phyloP scores from a whole-genome alignment of 2,888 invertebrate species.

The Lamellibrachia columna region DNA sequence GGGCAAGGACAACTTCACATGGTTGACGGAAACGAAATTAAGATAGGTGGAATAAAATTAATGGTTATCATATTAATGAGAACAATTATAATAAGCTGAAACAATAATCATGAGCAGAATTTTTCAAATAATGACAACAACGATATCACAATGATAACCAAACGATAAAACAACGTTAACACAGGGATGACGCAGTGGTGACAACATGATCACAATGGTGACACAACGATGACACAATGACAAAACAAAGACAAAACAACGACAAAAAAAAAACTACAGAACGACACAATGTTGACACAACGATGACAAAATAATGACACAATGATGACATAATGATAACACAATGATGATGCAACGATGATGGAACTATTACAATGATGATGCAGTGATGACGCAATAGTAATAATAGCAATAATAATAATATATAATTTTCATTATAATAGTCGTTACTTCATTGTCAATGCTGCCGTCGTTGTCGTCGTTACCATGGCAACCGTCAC shows the following conservation, averaged over 20 bases:
- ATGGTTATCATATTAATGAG: not conserved
- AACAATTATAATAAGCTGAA: not conserved
- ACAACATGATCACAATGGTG: too few species aligned
- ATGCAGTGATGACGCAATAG: too few species aligned
- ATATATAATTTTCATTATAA: not conserved
- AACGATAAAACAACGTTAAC: too few species aligned
- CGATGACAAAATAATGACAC: too few species aligned
- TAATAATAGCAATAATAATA: not conserved
- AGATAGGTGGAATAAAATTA: not conserved
- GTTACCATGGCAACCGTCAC: not conserved
- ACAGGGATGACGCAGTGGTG: too few species aligned
- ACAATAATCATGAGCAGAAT: not conserved
- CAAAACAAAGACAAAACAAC: not conserved
- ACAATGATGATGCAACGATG: too few species aligned
- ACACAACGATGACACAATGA: not conserved
- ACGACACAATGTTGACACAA: too few species aligned
- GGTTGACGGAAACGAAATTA: not conserved
- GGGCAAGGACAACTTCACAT: not conserved
- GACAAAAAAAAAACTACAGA: not conserved
- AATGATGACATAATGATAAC: too few species aligned
- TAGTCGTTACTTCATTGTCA: not conserved
- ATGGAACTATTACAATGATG: too few species aligned
- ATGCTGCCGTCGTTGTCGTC: not conserved
- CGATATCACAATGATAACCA: not conserved
- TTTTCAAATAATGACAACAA: not conserved